Base-by-base conservation (phyloP, 2,797 vertebrate genomes). In the Phoxinus dragarum region DNA sequence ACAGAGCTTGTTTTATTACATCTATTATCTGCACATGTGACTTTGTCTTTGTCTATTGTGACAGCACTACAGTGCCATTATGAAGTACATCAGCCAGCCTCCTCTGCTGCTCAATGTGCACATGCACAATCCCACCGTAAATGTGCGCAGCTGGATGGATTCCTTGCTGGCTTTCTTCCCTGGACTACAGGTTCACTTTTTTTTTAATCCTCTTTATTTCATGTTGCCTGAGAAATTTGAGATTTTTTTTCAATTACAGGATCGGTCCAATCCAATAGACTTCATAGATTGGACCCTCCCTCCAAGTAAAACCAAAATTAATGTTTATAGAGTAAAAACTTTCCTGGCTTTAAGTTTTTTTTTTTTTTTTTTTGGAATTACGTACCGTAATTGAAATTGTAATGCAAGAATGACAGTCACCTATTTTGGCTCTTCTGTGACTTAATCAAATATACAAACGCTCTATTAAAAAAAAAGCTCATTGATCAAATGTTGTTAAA, bases 41-140 rank as follows among this genome's bases (percentile, higher is more conserved):
- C 31, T 61, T 68, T 5, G 84, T 87, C 49, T 85, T 83, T 90
- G 75, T 81, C 84, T 21, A 38, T 86, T 86, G 23, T 44, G n/a
- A 86, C 90, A 96, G 96, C 96, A 96, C 93, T 96, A 96, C 92
- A 95, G 91, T 91, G 96, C 96, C 91, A 96, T 96, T 84, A 96
- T 96, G 96, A 96, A 96, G 89, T 96, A 96, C 91, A 96, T 96
- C 89, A 96, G 95, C 90, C 95, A 96, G 88, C 96, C 96, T 17
- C 96, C 96, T 38, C 90, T 96, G 88, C 94, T 96, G 89, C 94
- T 96, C 72, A 96, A 94, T n/a, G 96, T 96, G 10, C 96, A 96
- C 91, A 96, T 96, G 96, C 96, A 96, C 94, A 96, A 96, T 90
- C 96, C 96, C 86, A 96, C 95, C 4, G 94, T 96, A 89, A 96